Base-by-base conservation (phyloP, 2,888 invertebrate species). In the Penaeus monodon region DNA sequence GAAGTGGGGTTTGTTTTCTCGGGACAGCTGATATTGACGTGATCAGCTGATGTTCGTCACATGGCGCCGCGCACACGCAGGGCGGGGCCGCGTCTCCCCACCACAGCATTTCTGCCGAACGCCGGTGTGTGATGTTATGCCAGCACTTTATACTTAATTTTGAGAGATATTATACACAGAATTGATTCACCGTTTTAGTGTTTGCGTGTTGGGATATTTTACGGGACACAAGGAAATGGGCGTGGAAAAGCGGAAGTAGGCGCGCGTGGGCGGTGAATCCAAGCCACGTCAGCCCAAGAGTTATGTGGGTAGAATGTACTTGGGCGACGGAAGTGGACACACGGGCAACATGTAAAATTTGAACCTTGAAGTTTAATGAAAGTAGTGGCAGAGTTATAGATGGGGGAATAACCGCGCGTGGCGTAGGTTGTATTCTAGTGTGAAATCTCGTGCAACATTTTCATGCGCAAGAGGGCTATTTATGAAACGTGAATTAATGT, bases 21-120 rank as follows among this genome's bases (percentile, higher is more conserved):
- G 80, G 33, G 84, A 84, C 87, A 88, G 87, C 87, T 88, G 87
- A 88, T 84, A 88, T 88, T 88, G 87, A 88, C 87, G 84, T 84
- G 87, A 88, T 88, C 87, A 88, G 87, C 87, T 88, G 87, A 88
- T 88, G 84, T 44, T 70, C 84, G 79, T 88, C 84, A 88, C 84
- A 84, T 88, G 80, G 87, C 78, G 86, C 78, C 68, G 81, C 66
- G 29, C 63, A 49, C 81, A 66, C 49, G 64, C 70, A 87, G 82
- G 86, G 83, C 70, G 83, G 86, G 79, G 86, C 86, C 73, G 83
- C 80, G 73, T 66, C 49, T 27, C 27, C 74, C 38, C 38, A 64
- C 83, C 83, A 74, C 44, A 49, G 33, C 44, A 63, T 20, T 49
- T 44, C 49, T n/a, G 17, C 17, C 57, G 44, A 10, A 24, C 63